phyloP scores from a whole-genome alignment of 1,140 invertebrate species.

The Phymorhynchus buccinoides region DNA sequence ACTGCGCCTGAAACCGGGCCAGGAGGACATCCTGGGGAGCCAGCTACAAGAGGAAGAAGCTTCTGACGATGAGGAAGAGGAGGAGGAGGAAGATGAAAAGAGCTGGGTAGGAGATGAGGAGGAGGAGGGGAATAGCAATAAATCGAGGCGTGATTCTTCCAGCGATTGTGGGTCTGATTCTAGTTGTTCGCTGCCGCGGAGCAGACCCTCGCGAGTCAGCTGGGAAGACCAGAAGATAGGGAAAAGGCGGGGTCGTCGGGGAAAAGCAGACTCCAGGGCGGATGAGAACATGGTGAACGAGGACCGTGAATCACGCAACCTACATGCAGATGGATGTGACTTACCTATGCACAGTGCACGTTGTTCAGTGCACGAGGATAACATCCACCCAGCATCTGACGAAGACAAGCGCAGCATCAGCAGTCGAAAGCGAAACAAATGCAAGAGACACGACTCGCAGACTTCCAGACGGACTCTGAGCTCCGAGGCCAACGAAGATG shows the following conservation, averaged over 20 bases:
- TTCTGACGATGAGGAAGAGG: conserved; percentile 9
- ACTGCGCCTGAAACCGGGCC: not conserved
- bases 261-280: not conserved
- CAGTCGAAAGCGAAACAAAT: not conserved
- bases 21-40: not conserved
- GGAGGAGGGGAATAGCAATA: not conserved
- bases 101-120: not conserved
- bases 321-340: not conserved
- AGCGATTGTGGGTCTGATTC: not conserved
- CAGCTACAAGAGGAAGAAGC: conserved; percentile 21
- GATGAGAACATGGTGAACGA: conserved; percentile 11
- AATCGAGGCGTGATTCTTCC: not conserved
- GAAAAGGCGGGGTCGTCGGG: not conserved
- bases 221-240: not conserved
- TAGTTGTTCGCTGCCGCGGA: not conserved
- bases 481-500: not conserved
- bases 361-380: not conserved
- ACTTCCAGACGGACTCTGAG: not conserved
- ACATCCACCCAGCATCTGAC: not conserved
- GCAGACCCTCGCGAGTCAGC: not conserved
- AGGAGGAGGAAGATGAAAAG: conserved; percentile 17
- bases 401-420: not conserved
- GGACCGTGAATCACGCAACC: not conserved
- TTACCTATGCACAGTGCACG: not conserved
- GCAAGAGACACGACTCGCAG: not conserved